Evolutionary conservation across 1,140 invertebrate species (phyloP), one percentile per base, ranked within the genome.

Genomic region (Medauroidea extradentata): DNA sequence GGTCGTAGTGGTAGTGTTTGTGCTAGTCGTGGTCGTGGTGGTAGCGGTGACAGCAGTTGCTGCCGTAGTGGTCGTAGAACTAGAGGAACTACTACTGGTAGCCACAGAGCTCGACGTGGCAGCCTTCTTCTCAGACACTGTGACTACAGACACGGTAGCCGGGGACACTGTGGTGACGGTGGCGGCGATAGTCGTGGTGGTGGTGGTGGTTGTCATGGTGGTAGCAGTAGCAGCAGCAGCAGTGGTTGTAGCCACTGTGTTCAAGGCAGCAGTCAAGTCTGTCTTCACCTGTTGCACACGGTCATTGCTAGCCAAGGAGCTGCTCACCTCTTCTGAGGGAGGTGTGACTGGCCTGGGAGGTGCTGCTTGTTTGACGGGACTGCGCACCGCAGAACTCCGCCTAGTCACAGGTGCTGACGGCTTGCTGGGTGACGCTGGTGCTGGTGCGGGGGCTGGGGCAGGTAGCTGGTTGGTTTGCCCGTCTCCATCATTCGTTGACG

Each of bases 191-290:
- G 25, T 39, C 25, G 39, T 49, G 13, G 56, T 24, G 13, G 29
- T 43, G 25, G 50, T 58, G 57, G 74, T 70, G n/a, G 69, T n/a
- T 11, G 57, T 16, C 18, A 34, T 50, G 54, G 56, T 62, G 34
- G 25, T 38, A 25, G 58, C 13, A 2, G 52, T 55, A 52, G 61
- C 38, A 53, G 48, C 11, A 24, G 29, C 29, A 11, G 11, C 29
- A 11, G 29, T 34, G 5, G 29, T 34, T 4, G 29, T 34, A 11
- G 29, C 29, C 29, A 34, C 29, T 11, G 29, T 34, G 5, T 4
- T 4, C 29, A 11, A 11, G 29, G 29, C 29, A 7, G 29, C 29
- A 34, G 29, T 11, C 4, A 11, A 7, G 29, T 34, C 29, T 34
- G 29, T 34, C 29, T 11, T 34, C 29, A 11, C 29, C 29, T 34